Percentiles rank a stretch among this genome's conserved stretches.
Evolutionary conservation across 2,888 invertebrate species (phyloP).

Genomic region (Stenodema calcarata): DNA sequence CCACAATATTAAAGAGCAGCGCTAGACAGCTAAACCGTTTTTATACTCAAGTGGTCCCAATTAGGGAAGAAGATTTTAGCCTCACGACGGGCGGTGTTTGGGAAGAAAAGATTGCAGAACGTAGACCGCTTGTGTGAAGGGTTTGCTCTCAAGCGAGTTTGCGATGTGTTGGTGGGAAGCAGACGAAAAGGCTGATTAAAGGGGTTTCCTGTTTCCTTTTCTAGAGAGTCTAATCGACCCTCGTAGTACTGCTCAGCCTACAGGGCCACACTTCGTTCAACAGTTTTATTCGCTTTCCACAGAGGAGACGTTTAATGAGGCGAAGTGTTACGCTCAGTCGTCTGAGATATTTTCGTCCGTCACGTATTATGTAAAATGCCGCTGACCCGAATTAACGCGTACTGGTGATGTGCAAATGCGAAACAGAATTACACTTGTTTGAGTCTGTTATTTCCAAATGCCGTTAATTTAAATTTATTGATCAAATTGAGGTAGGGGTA

Average conservation of each 20-base stretch:
- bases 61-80: background rate
- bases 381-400: too few relatives aligned
- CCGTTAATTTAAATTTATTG: too few relatives aligned
- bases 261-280: background rate
- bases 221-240: conserved; percentile 13
- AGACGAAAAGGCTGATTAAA: conserved; percentile 19
- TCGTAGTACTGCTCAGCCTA: background rate
- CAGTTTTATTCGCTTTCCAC: too few relatives aligned
- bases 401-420: too few relatives aligned
- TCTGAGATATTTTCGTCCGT: too few relatives aligned
- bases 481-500: too few relatives aligned
- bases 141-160: background rate
- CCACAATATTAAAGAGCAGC: background rate
- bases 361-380: too few relatives aligned
- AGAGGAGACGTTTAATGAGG: too few relatives aligned
- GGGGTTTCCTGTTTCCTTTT: conserved; percentile 18
- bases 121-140: conserved; percentile 21
- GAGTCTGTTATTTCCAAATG: too few relatives aligned
- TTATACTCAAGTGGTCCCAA: background rate
- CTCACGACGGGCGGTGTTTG: background rate
- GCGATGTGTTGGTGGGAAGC: background rate
- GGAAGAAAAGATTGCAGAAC: background rate
- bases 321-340: too few relatives aligned
- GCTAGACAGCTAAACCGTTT: background rate
- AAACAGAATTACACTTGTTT: too few relatives aligned